Evolutionary conservation across 2,113 vertebrate genomes (phyloP).

Genomic region (Puffinus mauretanicus): DNA sequence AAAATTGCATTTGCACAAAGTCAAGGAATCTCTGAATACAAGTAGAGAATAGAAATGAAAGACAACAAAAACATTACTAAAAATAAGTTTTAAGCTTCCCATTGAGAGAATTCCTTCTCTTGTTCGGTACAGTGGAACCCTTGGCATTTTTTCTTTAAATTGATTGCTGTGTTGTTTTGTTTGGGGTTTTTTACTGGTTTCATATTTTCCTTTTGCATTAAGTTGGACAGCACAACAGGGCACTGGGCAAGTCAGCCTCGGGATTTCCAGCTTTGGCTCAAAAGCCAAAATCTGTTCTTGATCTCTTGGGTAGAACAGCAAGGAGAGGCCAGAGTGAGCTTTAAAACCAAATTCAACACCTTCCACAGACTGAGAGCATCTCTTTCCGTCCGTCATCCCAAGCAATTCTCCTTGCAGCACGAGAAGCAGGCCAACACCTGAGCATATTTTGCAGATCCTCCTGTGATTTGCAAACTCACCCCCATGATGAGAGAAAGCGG

Average conservation of each 20-base stretch:
- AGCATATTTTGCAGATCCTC: constrained; percentile 8
- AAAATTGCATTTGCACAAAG: neutral
- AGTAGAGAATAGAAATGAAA: neutral
- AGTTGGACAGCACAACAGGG: neutral
- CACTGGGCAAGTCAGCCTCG: neutral
- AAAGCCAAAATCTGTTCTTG: neutral
- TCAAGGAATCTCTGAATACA: neutral
- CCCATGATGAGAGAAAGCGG: neutral
- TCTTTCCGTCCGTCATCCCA: neutral
- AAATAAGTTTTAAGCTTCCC: neutral
- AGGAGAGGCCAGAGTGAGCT: neutral
- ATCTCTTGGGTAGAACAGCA: neutral
- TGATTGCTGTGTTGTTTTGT: neutral
- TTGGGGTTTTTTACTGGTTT: neutral
- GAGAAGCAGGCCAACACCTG: constrained; percentile 8
- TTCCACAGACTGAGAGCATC: neutral
- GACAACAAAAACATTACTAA: neutral
- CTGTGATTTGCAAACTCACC: neutral
- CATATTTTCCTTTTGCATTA: neutral
- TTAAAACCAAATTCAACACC: constrained; percentile 5
- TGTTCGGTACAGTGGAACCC: neutral
- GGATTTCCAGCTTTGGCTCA: constrained; percentile 1
- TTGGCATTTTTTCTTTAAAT: neutral
- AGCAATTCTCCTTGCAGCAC: neutral
- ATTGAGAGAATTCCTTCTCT: neutral